phyloP scores from a whole-genome alignment of 2,113 vertebrate species.

The Oncorhynchus masou region DNA sequence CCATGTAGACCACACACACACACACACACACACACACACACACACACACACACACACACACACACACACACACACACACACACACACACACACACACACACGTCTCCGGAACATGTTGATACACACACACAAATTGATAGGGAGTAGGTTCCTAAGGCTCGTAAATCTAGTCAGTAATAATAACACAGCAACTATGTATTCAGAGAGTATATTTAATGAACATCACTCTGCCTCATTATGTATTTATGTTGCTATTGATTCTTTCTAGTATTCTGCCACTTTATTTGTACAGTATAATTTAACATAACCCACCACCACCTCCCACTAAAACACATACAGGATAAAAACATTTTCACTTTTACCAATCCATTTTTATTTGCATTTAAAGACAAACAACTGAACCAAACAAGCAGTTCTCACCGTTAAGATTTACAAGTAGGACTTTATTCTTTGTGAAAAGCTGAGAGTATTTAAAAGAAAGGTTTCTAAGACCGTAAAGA shows the following conservation, averaged over 20 bases:
- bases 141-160: background rate
- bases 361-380: slow-evolving; percentile 69
- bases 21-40: slow-evolving; percentile 21
- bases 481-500: slow-evolving; percentile 55
- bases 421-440: slow-evolving; percentile 65
- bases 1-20: slow-evolving; percentile 13
- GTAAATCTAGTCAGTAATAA: background rate
- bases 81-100: background rate
- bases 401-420: slow-evolving; percentile 61
- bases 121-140: background rate
- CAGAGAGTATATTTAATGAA: background rate
- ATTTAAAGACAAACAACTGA: slow-evolving; percentile 63
- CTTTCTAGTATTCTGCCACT: background rate
- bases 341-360: slow-evolving; percentile 39
- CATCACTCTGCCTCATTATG: background rate
- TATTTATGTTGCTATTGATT: background rate
- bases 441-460: slow-evolving; percentile 58
- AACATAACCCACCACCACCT: background rate
- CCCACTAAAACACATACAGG: background rate
- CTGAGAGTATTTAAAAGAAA: slow-evolving; percentile 50
- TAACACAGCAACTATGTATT: background rate
- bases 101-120: slow-evolving; percentile 5
- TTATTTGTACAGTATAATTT: background rate
- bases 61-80: no score
- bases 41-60: slow-evolving; percentile 27